Evolutionary conservation across 2,888 invertebrate genomes (phyloP).

Genomic region (Tipula vernalis): DNA sequence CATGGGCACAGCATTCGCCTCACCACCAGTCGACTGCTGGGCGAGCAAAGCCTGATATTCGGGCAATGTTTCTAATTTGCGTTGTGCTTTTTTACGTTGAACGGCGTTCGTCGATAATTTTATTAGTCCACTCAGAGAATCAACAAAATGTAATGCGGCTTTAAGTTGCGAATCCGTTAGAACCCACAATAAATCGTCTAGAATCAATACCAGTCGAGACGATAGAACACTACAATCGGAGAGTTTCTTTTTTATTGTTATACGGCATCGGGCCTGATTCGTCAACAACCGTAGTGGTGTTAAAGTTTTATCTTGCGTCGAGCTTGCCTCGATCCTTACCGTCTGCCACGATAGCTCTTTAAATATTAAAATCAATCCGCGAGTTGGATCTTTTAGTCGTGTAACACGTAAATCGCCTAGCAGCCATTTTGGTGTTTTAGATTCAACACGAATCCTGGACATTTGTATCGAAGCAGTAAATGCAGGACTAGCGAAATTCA

Average conservation of each 20-base stretch:
- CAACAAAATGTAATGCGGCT: constrained; percentile 81
- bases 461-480: constrained; percentile 96
- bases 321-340: constrained; percentile 86
- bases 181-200: constrained; percentile 96
- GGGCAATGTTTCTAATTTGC: constrained; percentile 60
- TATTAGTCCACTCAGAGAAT: constrained; percentile 70
- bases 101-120: constrained; percentile 67
- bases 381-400: constrained; percentile 76
- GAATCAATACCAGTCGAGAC: constrained; percentile 78
- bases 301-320: constrained; percentile 58
- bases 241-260: constrained; percentile 88
- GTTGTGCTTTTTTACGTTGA: constrained; percentile 67
- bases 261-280: constrained; percentile 87
- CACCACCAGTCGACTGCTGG: constrained; percentile 40
- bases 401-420: constrained; percentile 75
- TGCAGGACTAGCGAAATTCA: constrained; percentile 87
- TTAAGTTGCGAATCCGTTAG: constrained; percentile 91
- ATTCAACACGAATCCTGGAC: constrained; percentile 84
- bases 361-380: constrained; percentile 86
- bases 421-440: constrained; percentile 84
- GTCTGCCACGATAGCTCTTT: constrained; percentile 98
- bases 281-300: constrained; percentile 87
- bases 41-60: constrained; percentile 61
- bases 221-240: constrained; percentile 88
- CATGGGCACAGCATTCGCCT: constrained; percentile 30